These are phyloP conservation scores for Diadromus collaris DNA, from an alignment of 2,888 invertebrate genomes.

Conservation along the genomic window DNA sequence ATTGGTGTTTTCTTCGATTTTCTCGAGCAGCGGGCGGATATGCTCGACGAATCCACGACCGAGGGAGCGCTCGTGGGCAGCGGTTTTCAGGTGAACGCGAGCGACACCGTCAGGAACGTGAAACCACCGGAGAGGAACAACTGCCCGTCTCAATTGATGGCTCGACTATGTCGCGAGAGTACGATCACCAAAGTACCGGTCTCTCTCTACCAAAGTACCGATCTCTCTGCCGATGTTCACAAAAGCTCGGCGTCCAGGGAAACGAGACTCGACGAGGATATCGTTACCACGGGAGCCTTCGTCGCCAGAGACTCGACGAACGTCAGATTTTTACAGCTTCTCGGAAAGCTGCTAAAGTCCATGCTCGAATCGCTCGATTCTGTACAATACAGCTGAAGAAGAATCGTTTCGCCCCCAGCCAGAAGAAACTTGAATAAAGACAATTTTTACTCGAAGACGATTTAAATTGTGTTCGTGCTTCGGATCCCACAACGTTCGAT, in stretches of 20 bases:
- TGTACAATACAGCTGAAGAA: conserved; percentile 68
- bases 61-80: conserved; percentile 65
- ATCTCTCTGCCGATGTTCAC: conserved; percentile 48
- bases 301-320: conserved; percentile 63
- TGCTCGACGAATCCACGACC: conserved; percentile 69
- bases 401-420: background rate
- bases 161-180: conserved; percentile 69
- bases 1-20: conserved; percentile 78
- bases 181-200: conserved; percentile 70
- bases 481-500: background rate
- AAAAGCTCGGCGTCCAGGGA: conserved; percentile 44
- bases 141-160: conserved; percentile 64
- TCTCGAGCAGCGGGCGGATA: conserved; percentile 72
- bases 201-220: too few species aligned
- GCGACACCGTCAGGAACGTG: conserved; percentile 68
- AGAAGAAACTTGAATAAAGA: conserved; percentile 7
- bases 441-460: conserved; percentile 20
- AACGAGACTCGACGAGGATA: conserved; percentile 63
- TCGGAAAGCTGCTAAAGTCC: conserved; percentile 76
- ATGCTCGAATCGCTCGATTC: conserved; percentile 77
- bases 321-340: conserved; percentile 73
- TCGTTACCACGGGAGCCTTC: conserved; percentile 75
- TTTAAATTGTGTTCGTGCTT: background rate
- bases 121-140: conserved; percentile 64
- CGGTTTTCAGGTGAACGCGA: conserved; percentile 59